Base-by-base conservation (phyloP, 2,888 invertebrate genomes). In the Choristoneura rosaceana region DNA sequence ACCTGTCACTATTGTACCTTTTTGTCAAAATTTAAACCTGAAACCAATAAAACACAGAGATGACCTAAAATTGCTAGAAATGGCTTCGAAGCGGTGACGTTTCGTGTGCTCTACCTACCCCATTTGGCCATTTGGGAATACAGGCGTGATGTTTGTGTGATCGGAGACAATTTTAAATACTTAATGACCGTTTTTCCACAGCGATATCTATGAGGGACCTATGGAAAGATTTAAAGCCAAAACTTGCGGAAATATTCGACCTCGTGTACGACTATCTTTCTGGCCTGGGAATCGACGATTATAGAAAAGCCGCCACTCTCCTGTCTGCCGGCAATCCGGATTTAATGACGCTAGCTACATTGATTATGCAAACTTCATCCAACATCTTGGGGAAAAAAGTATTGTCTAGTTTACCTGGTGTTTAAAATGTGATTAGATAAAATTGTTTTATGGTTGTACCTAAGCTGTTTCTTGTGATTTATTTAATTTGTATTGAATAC, bases 261-360 rank as follows among this genome's bases (percentile, higher is more conserved):
- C 82, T 93, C 2, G 93, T 92, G 0, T 94, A 92, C 69, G 93
- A 94, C 75, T 93, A 90, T 75, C 79, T 93, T 4, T 87, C 89
- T 0, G 92, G 92, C 0, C 75, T 94, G 74, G 92, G 91, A 0
- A 67, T 94, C 15, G 83, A 89, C 0, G 92, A 93, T 76, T 94
- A 94, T 78, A 80, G 78, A 65, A 82, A 79, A 4, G 92, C 89
- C 0, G 89, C 87, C 25, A 80, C 75, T 41, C 88, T 89, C 62
- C 78, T 93, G 4, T 80, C 86, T 3, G 74, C 81, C 4, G 76
- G 87, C 69, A 82, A 79, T 2, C 78, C 80, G 0, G 76, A 76
- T 43, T 83, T 82, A 34, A 76, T 83, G 0, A 82, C 90, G 58
- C 82, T 93, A 0, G 93, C 87, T 0, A 81, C 84, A 80, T 63